These are phyloP conservation scores for Acleris laterana DNA, from an alignment of 2,888 invertebrate genomes.

Conservation along the genomic window DNA sequence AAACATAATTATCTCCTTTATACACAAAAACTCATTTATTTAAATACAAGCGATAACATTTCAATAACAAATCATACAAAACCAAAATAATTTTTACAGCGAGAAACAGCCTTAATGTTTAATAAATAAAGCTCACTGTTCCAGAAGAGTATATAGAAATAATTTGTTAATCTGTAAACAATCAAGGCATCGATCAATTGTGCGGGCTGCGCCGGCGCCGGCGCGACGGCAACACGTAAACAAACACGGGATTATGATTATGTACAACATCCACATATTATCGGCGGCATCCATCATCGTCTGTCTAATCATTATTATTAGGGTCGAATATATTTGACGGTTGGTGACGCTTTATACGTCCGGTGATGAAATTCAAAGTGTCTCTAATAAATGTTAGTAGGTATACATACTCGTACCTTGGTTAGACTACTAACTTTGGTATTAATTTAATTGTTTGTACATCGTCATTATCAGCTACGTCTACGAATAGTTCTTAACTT, in stretches of 20 bases:
- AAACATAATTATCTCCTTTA: slow-evolving; percentile 23
- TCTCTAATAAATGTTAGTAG: no score
- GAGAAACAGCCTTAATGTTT: no score
- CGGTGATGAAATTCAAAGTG: no score
- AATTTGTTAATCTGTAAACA: slow-evolving; percentile 32
- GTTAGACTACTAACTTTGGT: no score
- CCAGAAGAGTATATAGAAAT: neutral
- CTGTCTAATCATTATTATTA: slow-evolving; percentile 22
- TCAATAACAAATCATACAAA: slow-evolving; percentile 21
- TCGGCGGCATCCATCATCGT: slow-evolving; percentile 62
- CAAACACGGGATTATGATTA: slow-evolving; percentile 68
- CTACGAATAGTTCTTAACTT: no score
- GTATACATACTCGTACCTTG: no score
- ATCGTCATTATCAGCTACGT: no score
- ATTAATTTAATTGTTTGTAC: no score
- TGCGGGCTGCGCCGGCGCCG: slow-evolving; percentile 49
- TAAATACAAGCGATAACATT: slow-evolving; percentile 19
- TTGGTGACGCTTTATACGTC: slow-evolving; percentile 3
- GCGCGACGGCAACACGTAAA: slow-evolving; percentile 56
- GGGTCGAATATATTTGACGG: slow-evolving; percentile 16
- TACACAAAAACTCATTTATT: slow-evolving; percentile 21
- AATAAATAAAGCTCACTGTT: neutral
- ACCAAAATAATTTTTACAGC: neutral
- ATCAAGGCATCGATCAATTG: slow-evolving; percentile 59
- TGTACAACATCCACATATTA: slow-evolving; percentile 55